Base-by-base conservation (phyloP, 2,888 invertebrate species). In the Caenorhabditis becei region DNA sequence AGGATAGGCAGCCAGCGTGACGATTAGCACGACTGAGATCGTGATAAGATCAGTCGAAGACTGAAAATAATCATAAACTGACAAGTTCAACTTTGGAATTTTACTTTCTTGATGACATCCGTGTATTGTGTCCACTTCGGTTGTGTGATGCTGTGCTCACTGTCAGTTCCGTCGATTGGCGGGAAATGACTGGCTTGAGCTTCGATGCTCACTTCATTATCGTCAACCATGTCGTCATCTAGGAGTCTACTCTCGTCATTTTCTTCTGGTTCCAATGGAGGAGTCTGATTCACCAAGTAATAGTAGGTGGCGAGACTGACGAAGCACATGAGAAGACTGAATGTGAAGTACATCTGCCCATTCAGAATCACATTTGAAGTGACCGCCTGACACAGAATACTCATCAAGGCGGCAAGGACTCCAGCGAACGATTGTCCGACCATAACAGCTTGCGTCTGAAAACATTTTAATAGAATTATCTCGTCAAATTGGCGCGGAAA, bases 381-480 rank as follows among this genome's bases (percentile, higher is more conserved):
- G 20, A 80, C 35, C 1, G 82, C 81, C 65, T 87, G 83, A 28
- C 82, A 78, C 1, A 82, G 26, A 26, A 81, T 80, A 20, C 53
- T 63, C 56, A 78, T 61, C n/a, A 81, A 16, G 2, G 84, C 75
- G 0, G 86, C 80, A 8, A 78, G 28, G 11, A 87, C 83, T n/a
- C 87, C 87, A 8, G 86, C 78, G 11, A 77, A 61, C 20, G 85
- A 72, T 63, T 86, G 86, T 3, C 86, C 87, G n/a, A 87, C 37
- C 80, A 87, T 83, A 5, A 87, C 86, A 0, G 82, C 79, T 77
- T 84, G 80, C 24, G 85, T 85, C 87, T 87, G 47, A 37, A 63
- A 47, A n/a, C n/a, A n/a, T n/a, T n/a, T n/a, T n/a, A n/a, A n/a
- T n/a, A n/a, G n/a, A n/a, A n/a, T n/a, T n/a, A n/a, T n/a, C n/a